These are phyloP conservation scores for Chaetodon auriga DNA, from an alignment of 2,113 vertebrate species.

Conservation along the genomic window DNA sequence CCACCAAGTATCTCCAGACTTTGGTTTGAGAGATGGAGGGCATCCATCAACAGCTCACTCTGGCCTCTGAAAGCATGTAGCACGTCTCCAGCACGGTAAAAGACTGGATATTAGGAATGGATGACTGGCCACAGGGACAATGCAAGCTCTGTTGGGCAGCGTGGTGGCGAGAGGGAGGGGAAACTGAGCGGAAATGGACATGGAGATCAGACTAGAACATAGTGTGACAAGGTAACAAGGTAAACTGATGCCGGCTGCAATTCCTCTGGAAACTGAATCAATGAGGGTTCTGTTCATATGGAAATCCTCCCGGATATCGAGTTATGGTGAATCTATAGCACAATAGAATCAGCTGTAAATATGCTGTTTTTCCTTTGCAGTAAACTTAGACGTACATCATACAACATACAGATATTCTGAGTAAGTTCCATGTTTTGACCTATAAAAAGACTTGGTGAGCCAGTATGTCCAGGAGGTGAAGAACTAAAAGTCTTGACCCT, in stretches of 20 bases:
- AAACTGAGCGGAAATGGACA: constrained; percentile 73
- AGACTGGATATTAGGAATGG: constrained; percentile 70
- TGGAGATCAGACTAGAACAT: constrained; percentile 80
- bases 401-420: background rate
- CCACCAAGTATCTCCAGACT: constrained; percentile 51
- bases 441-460: constrained; percentile 5
- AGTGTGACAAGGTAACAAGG: constrained; percentile 82
- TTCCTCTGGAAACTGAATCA: constrained; percentile 78
- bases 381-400: constrained; percentile 5
- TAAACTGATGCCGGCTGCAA: constrained; percentile 76
- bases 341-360: constrained; percentile 54
- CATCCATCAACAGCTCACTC: constrained; percentile 62
- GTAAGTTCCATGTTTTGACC: background rate
- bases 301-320: constrained; percentile 69
- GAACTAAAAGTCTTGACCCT: constrained; percentile 30
- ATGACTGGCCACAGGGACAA: constrained; percentile 76
- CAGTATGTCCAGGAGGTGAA: constrained; percentile 6
- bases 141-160: constrained; percentile 72
- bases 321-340: constrained; percentile 52
- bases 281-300: constrained; percentile 78
- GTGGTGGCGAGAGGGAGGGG: constrained; percentile 54
- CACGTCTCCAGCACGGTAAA: constrained; percentile 62
- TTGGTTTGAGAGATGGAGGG: constrained; percentile 49
- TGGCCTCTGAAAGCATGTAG: constrained; percentile 70
- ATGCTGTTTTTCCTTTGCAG: constrained; percentile 26